These are phyloP conservation scores for Lepidostoma basale DNA, from an alignment of 1,140 invertebrate species.

Conservation along the genomic window DNA sequence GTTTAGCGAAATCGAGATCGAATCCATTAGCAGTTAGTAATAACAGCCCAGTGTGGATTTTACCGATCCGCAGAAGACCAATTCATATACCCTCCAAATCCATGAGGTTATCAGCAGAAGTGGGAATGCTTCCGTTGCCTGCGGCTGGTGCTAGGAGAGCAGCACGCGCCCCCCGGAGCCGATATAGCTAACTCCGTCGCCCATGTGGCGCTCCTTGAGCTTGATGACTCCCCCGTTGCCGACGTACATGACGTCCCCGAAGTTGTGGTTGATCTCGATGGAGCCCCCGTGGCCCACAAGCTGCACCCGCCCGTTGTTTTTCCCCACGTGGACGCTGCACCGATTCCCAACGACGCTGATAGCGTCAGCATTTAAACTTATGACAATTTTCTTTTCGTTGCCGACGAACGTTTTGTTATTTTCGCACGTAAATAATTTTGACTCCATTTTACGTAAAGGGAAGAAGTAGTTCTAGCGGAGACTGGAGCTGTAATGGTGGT, in stretches of 20 bases:
- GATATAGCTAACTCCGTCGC: slow-evolving; percentile 24
- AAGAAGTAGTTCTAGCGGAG: not conserved
- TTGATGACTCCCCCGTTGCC: slow-evolving; percentile 18
- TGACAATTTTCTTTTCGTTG: slow-evolving; percentile 9
- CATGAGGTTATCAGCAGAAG: no score
- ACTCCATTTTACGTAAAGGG: not conserved
- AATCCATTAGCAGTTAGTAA: no score
- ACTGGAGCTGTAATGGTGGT: not conserved
- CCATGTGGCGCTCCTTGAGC: slow-evolving; percentile 10
- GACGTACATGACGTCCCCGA: slow-evolving; percentile 26
- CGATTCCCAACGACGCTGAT: slow-evolving; percentile 15
- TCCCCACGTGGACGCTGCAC: slow-evolving; percentile 2
- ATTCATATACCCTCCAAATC: no score
- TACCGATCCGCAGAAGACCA: no score
- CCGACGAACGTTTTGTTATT: slow-evolving; percentile 10
- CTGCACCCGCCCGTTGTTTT: slow-evolving; percentile 8
- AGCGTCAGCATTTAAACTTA: not conserved
- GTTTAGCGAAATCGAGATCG: no score
- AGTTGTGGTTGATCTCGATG: slow-evolving; percentile 23
- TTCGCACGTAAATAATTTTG: not conserved
- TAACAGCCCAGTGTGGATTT: no score
- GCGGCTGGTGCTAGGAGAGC: not conserved
- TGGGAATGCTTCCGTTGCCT: not conserved
- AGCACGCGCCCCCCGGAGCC: slow-evolving; percentile 1
- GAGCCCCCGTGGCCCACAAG: slow-evolving; percentile 24